Evolutionary conservation across 1,140 invertebrate species (phyloP).

Genomic region (Aphaenogaster floridana): DNA sequence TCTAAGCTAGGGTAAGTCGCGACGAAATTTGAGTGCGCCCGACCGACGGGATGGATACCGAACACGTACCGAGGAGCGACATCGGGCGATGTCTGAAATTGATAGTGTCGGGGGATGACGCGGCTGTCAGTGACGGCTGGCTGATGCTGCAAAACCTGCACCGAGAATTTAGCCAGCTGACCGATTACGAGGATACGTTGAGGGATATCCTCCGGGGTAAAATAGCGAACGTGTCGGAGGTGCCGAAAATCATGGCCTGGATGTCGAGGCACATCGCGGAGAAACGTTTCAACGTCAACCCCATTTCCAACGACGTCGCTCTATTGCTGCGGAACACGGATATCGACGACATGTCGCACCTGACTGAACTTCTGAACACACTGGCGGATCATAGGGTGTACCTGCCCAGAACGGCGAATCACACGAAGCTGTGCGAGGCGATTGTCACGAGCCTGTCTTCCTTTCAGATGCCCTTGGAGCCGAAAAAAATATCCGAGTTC

Average conservation of each 20-base stretch:
- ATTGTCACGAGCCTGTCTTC: conserved; percentile 75
- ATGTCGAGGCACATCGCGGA: conserved; percentile 75
- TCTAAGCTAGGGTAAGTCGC: neutral
- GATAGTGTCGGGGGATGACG: conserved; percentile 68
- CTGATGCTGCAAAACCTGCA: conserved; percentile 72
- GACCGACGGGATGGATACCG: conserved; percentile 62
- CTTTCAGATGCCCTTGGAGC: conserved; percentile 68
- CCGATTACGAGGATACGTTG: conserved; percentile 51
- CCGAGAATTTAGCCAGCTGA: conserved; percentile 5
- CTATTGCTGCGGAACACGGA: conserved; percentile 66
- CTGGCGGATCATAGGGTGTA: conserved; percentile 71
- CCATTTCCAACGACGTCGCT: conserved; percentile 75
- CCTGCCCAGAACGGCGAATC: conserved; percentile 59
- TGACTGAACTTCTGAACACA: conserved; percentile 73
- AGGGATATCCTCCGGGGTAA: conserved; percentile 53
- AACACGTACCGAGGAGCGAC: conserved; percentile 49
- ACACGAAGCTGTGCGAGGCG: conserved; percentile 76
- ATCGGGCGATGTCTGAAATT: conserved; percentile 69
- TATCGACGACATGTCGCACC: conserved; percentile 70
- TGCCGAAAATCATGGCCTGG: conserved; percentile 76
- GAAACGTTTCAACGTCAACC: conserved; percentile 38
- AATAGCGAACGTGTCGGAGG: conserved; percentile 74
- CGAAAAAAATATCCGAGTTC: conserved; percentile 68
- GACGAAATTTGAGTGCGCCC: neutral
- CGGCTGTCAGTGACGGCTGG: conserved; percentile 75